A percentile compares a stretch with the other conserved stretches of the same genome.
These are phyloP conservation scores for Hedychridium roseum DNA, from an alignment of 2,888 invertebrate genomes.

Conservation along the genomic window DNA sequence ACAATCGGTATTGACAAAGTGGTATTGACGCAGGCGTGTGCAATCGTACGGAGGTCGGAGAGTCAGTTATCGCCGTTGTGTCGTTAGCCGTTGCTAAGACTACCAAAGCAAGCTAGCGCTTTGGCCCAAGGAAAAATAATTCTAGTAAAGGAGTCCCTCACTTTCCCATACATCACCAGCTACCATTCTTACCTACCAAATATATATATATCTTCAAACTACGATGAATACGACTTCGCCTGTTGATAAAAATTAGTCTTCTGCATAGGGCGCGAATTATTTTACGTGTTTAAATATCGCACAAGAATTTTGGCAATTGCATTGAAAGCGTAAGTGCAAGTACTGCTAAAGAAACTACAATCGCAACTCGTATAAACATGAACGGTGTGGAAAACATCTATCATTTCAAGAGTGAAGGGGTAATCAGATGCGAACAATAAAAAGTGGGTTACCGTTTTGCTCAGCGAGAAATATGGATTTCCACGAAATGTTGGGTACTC, in stretches of 20 bases:
- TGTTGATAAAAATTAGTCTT: background rate
- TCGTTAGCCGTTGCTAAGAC: constrained; percentile 37
- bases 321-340: too few species aligned
- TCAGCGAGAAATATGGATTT: too few species aligned
- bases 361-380: too few species aligned
- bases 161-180: background rate
- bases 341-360: too few species aligned
- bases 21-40: constrained; percentile 37
- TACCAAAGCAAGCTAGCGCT: constrained; percentile 26
- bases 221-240: background rate
- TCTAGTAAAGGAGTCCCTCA: background rate
- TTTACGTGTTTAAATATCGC: background rate
- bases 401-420: too few species aligned
- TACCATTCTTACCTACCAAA: background rate
- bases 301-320: too few species aligned
- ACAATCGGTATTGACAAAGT: constrained; percentile 27
- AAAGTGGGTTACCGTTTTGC: too few species aligned
- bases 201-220: background rate
- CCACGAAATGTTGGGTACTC: too few species aligned
- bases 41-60: too few species aligned
- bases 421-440: too few species aligned
- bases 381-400: too few species aligned
- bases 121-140: too few species aligned
- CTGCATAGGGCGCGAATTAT: background rate
- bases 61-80: constrained; percentile 28